Evolutionary conservation across 2,797 vertebrate species (phyloP).

Genomic region (Meriones psammophilus): DNA sequence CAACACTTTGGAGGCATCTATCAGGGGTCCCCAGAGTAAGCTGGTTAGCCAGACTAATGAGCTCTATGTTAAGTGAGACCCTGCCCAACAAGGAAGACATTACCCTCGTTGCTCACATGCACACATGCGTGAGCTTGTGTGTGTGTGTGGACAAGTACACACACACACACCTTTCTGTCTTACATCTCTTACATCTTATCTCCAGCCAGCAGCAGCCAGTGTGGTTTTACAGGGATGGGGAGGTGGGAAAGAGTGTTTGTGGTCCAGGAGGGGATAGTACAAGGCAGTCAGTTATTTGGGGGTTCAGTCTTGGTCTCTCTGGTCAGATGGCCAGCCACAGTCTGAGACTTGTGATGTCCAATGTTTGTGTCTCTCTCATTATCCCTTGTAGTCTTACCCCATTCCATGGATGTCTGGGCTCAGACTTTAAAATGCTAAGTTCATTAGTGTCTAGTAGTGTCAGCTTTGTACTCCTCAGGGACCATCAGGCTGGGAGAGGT

Average conservation of each 20-base stretch:
- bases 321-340: neutral
- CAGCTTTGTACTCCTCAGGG: neutral
- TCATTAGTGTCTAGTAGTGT: neutral
- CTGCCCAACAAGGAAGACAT: neutral
- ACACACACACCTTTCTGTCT: too few species aligned
- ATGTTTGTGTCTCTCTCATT: neutral
- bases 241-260: neutral
- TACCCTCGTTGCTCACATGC: neutral
- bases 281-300: neutral
- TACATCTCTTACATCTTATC: neutral
- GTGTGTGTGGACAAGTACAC: neutral
- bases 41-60: neutral
- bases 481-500: neutral
- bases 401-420: neutral
- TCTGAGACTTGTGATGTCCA: neutral
- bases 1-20: neutral
- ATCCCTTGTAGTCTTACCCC: neutral
- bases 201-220: neutral
- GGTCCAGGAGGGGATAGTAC: neutral
- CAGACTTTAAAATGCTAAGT: neutral
- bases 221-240: neutral
- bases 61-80: neutral
- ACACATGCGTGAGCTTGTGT: neutral
- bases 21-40: neutral
- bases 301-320: neutral